Evolutionary conservation across 2,888 invertebrate genomes (phyloP).

Genomic region (Epistrophe grossulariae): DNA sequence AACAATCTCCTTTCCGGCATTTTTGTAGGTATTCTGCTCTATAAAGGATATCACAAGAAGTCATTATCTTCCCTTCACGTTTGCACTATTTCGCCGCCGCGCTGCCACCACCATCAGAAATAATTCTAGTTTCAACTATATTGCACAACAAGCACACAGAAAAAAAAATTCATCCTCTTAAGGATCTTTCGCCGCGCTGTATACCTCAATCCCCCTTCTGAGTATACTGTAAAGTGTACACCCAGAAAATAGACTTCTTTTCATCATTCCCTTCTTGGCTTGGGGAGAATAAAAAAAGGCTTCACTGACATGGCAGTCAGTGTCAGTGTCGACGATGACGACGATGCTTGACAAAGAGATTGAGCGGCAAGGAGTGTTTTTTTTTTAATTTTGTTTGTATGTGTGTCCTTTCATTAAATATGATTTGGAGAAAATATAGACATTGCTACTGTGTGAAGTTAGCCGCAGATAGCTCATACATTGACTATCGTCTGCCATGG

Average conservation of each 20-base stretch:
- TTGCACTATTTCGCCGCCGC: constrained; percentile 14
- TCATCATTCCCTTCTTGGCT: neutral
- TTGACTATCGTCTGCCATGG: constrained; percentile 20
- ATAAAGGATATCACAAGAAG: constrained; percentile 50
- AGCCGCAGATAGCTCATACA: constrained; percentile 42
- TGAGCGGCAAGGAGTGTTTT: constrained; percentile 14
- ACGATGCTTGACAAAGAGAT: constrained; percentile 5
- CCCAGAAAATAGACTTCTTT: neutral
- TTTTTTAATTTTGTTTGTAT: neutral
- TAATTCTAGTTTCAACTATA: constrained; percentile 41
- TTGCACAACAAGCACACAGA: constrained; percentile 38
- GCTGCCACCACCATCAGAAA: neutral
- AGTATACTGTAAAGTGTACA: neutral
- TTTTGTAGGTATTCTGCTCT: constrained; percentile 31
- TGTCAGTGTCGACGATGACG: constrained; percentile 40
- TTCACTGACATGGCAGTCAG: constrained; percentile 42
- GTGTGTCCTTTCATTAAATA: constrained; percentile 5
- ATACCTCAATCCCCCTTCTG: constrained; percentile 26
- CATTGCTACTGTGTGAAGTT: constrained; percentile 38
- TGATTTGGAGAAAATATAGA: constrained; percentile 37
- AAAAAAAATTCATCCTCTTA: constrained; percentile 38
- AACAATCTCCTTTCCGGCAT: constrained; percentile 30
- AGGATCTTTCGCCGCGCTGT: constrained; percentile 24
- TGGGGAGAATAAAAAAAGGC: neutral
- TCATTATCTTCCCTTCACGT: constrained; percentile 41